Evolutionary conservation across 1,140 invertebrate species (phyloP).

Genomic region (Aphelinus atriplicis): DNA sequence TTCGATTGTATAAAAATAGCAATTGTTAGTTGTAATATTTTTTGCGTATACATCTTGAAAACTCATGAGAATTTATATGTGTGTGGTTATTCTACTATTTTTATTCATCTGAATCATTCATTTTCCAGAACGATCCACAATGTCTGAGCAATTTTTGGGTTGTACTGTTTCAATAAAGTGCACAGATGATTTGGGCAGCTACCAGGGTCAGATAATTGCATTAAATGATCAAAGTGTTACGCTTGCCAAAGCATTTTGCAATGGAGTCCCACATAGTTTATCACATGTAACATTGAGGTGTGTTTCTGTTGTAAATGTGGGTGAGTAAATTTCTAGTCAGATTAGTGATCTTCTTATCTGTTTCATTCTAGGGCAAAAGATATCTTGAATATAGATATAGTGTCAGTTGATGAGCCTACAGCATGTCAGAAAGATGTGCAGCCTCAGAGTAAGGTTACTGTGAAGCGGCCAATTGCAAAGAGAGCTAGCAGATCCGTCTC

Average conservation of each 20-base stretch:
- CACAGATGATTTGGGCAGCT: slow-evolving; percentile 73
- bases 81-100: too few species aligned
- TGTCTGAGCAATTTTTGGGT: slow-evolving; percentile 77
- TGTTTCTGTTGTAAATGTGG: not conserved
- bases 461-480: slow-evolving; percentile 69
- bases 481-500: slow-evolving; percentile 65
- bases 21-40: too few species aligned
- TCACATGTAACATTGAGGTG: slow-evolving; percentile 70
- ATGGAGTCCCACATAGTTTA: slow-evolving; percentile 77
- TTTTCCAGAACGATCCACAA: slow-evolving; percentile 42
- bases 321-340: too few species aligned
- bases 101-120: too few species aligned
- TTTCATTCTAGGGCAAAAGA: slow-evolving; percentile 67
- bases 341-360: not conserved
- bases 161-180: slow-evolving; percentile 83
- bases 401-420: slow-evolving; percentile 66
- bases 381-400: slow-evolving; percentile 71
- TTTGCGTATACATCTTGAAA: too few species aligned
- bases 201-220: slow-evolving; percentile 82
- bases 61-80: too few species aligned
- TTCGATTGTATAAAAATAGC: too few species aligned
- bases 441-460: slow-evolving; percentile 65
- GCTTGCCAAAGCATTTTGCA: slow-evolving; percentile 80
- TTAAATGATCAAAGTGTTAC: slow-evolving; percentile 78
- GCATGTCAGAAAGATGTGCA: slow-evolving; percentile 47